Conservation (phyloP, 1,140 invertebrate species). For the Hyphantria cunea region DNA sequence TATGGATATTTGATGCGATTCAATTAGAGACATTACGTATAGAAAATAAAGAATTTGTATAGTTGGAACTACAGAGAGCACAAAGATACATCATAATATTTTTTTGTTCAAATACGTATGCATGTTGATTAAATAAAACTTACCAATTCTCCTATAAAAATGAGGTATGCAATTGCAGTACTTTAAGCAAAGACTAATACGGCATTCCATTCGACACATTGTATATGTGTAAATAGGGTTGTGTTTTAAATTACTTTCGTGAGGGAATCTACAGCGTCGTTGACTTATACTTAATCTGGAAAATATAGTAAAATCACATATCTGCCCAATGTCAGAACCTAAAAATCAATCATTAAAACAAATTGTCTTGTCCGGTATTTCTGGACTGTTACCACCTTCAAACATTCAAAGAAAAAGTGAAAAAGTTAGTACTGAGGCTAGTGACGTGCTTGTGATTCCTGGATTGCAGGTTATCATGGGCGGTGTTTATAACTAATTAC, state of each 20-base stretch:
- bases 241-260: constrained; percentile 84
- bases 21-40: too few relatives aligned
- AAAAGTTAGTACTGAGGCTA: too few relatives aligned
- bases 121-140: constrained; percentile 4
- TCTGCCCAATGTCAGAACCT: too few relatives aligned
- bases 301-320: background rate
- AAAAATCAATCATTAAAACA: too few relatives aligned
- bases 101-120: background rate
- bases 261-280: constrained; percentile 84
- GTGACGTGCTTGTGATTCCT: too few relatives aligned
- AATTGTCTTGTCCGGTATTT: too few relatives aligned
- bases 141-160: constrained; percentile 83
- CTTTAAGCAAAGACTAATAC: constrained; percentile 81
- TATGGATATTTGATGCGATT: background rate
- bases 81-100: background rate
- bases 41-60: background rate
- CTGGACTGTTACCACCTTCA: too few relatives aligned
- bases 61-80: too few relatives aligned
- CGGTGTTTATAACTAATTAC: background rate
- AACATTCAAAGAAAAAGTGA: too few relatives aligned
- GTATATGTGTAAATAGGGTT: constrained; percentile 85
- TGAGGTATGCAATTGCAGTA: constrained; percentile 85
- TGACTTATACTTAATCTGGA: constrained; percentile 83
- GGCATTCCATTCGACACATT: constrained; percentile 85
- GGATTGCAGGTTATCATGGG: too few relatives aligned